Evolutionary conservation across 2,888 invertebrate species (phyloP).

Genomic region (Zygaena filipendulae): DNA sequence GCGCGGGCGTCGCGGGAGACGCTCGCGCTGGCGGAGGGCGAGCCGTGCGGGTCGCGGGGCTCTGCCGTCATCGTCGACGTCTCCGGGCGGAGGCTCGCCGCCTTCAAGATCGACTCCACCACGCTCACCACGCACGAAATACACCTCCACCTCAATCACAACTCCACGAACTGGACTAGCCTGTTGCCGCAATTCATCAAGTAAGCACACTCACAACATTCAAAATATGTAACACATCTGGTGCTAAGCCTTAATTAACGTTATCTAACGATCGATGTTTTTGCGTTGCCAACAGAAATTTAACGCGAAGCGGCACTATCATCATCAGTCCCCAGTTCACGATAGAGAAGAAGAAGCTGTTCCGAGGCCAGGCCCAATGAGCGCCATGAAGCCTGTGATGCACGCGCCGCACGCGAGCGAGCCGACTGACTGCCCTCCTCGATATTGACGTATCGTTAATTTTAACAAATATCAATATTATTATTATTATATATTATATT

Average conservation of each 20-base stretch:
- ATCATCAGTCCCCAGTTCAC: slow-evolving; percentile 90
- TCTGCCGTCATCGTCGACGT: slow-evolving; percentile 88
- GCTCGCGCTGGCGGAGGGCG: slow-evolving; percentile 84
- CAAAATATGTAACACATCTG: too few relatives aligned
- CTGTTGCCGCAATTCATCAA: slow-evolving; percentile 90
- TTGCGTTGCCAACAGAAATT: slow-evolving; percentile 72
- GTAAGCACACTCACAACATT: slow-evolving; percentile 65
- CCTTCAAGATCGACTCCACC: slow-evolving; percentile 86
- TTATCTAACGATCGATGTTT: too few relatives aligned
- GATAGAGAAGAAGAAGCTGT: slow-evolving; percentile 91
- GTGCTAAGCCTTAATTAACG: too few relatives aligned
- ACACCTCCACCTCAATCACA: slow-evolving; percentile 87
- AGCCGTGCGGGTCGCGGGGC: slow-evolving; percentile 90
- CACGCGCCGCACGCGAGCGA: slow-evolving; percentile 45
- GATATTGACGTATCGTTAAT: slow-evolving; percentile 64
- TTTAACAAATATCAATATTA: slow-evolving; percentile 68
- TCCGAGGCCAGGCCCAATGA: slow-evolving; percentile 76
- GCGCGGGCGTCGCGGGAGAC: slow-evolving; percentile 83
- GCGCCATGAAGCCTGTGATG: too few relatives aligned
- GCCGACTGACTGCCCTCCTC: slow-evolving; percentile 64
- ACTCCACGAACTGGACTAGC: slow-evolving; percentile 87
- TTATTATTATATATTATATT: slow-evolving; percentile 63
- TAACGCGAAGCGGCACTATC: slow-evolving; percentile 86
- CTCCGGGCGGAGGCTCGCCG: slow-evolving; percentile 81
- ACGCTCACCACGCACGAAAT: slow-evolving; percentile 93